phyloP scores from a whole-genome alignment of 1,140 invertebrate genomes.

The Microplitis mediator region DNA sequence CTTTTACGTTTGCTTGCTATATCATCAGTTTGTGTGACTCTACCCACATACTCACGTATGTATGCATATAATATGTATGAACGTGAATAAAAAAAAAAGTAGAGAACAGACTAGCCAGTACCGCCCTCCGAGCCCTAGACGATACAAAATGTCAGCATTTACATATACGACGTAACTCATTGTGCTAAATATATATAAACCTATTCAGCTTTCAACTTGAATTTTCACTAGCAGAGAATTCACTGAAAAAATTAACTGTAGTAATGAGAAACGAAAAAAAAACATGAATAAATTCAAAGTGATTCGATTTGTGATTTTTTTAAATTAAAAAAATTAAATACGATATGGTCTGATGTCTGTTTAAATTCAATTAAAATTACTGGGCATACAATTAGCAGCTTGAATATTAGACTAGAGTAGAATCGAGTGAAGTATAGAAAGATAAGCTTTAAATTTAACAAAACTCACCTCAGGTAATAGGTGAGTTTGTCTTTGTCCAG shows the following conservation, averaged over 20 bases:
- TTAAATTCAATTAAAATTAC: no score
- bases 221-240: not conserved
- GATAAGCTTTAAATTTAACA: no score
- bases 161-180: slow-evolving; percentile 24
- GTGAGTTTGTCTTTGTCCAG: not conserved
- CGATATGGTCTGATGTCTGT: no score
- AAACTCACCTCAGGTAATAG: not conserved
- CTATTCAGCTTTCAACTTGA: slow-evolving; percentile 13
- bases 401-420: no score
- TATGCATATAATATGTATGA: not conserved
- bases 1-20: not conserved
- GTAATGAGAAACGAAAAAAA: no score
- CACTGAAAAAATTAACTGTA: not conserved
- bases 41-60: not conserved
- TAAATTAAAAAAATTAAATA: no score
- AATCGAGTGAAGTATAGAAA: no score
- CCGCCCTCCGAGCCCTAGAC: slow-evolving; percentile 1
- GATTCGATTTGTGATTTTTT: no score
- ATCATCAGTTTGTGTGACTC: slow-evolving; percentile 7
- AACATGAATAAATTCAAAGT: no score
- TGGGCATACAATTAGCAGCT: no score
- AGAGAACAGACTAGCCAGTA: slow-evolving; percentile 11
- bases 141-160: slow-evolving; percentile 20
- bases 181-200: not conserved
- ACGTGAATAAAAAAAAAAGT: slow-evolving; percentile 5